Evolutionary conservation across 2,113 vertebrate species (phyloP).

Genomic region (Platysteira castanea): DNA sequence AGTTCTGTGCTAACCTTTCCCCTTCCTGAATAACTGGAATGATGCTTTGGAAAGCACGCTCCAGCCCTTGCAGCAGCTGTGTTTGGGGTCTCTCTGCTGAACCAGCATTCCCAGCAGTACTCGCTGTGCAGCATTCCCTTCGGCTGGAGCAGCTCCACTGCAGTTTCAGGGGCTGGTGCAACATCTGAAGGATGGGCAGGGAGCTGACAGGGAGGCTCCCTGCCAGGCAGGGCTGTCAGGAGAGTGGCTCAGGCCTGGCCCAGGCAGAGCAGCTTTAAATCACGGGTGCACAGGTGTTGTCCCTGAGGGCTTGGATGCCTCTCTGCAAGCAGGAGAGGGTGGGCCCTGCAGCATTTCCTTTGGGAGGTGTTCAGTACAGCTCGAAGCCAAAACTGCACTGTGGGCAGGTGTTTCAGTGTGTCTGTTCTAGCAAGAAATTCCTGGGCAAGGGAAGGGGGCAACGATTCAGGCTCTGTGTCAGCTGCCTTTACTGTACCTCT

Average conservation of each 20-base stretch:
- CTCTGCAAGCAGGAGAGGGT: neutral
- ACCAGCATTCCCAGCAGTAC: neutral
- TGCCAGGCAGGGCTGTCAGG: neutral
- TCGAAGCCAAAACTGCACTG: neutral
- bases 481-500: neutral
- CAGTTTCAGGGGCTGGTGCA: neutral
- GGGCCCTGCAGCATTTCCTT: neutral
- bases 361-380: neutral
- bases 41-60: neutral
- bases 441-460: neutral
- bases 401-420: neutral
- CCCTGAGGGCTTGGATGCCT: neutral
- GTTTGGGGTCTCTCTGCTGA: neutral
- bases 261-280: neutral
- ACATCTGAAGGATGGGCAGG: neutral
- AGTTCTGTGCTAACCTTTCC: neutral
- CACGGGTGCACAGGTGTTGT: neutral
- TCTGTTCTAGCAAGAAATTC: neutral
- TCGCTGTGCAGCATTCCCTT: accelerated
- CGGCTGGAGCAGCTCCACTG: neutral
- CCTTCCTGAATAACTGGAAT: neutral
- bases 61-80: neutral
- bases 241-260: neutral
- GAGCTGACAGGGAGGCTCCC: neutral
- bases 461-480: neutral